Conservation (phyloP, 1,140 invertebrate species). For the Sycophila sp. region DNA sequence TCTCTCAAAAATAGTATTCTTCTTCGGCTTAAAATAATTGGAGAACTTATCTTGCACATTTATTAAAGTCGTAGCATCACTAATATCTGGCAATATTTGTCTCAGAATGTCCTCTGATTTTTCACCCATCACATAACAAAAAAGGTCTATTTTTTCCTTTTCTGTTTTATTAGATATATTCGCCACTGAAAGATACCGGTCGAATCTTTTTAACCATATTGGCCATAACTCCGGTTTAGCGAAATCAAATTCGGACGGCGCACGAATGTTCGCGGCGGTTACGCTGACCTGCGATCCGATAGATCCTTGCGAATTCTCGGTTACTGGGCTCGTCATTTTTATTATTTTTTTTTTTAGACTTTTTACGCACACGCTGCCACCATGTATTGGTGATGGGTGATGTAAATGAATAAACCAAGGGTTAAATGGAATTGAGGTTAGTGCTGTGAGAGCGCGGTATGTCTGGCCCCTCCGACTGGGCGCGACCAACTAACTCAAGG, state of each 20-base stretch:
- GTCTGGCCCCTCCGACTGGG: no score
- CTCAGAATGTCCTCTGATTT: slow-evolving; percentile 44
- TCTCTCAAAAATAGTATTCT: slow-evolving; percentile 48
- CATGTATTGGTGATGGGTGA: no score
- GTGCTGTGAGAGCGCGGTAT: no score
- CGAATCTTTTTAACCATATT: slow-evolving; percentile 43
- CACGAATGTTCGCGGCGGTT: no score
- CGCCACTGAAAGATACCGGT: slow-evolving; percentile 42
- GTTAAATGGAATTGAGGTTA: no score
- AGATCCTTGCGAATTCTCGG: no score
- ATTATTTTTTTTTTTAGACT: no score
- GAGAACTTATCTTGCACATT: slow-evolving; percentile 43
- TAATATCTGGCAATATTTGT: slow-evolving; percentile 29
- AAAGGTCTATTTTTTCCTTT: slow-evolving; percentile 45
- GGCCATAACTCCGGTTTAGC: slow-evolving; percentile 37
- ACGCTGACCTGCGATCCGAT: no score
- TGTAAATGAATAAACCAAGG: no score
- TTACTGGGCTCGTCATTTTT: no score
- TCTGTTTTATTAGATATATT: slow-evolving; percentile 33
- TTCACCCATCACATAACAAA: slow-evolving; percentile 48
- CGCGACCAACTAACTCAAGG: no score
- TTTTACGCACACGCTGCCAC: no score
- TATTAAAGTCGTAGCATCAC: slow-evolving; percentile 25
- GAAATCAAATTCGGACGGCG: slow-evolving; percentile 30
- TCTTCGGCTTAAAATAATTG: slow-evolving; percentile 50